Evolutionary conservation across 2,797 vertebrate genomes (phyloP).

Genomic region (Lemur catta): DNA sequence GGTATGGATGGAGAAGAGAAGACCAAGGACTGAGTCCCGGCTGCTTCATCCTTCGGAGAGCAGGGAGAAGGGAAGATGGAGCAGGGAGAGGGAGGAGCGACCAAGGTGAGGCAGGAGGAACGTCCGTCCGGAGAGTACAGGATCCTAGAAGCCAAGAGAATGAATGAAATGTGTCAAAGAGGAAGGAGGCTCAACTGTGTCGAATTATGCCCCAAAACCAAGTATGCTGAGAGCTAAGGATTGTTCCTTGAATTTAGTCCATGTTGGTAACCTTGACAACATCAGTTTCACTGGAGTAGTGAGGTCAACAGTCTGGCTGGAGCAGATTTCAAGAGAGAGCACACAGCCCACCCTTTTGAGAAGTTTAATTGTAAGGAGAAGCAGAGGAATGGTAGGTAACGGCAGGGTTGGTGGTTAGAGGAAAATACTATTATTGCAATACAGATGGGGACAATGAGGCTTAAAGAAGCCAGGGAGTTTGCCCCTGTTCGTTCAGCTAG

Average conservation of each 20-base stretch:
- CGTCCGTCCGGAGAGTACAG: not conserved
- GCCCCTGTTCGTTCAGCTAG: not conserved
- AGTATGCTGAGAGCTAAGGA: not conserved
- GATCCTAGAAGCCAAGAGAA: not conserved
- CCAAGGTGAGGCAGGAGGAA: not conserved
- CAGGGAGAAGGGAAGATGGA: not conserved
- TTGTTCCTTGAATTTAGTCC: not conserved
- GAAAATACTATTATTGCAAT: not conserved
- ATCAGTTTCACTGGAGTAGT: not conserved
- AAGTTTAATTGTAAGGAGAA: not conserved
- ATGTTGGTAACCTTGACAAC: not conserved
- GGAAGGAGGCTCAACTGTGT: not conserved
- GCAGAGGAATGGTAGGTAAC: not conserved
- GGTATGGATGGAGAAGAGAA: not conserved
- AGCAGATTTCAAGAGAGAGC: not conserved
- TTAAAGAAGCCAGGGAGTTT: not conserved
- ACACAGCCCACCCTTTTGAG: not conserved
- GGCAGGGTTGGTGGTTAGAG: not conserved
- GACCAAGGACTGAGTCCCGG: not conserved
- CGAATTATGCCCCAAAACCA: not conserved
- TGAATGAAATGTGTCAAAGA: not conserved
- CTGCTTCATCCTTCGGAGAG: not conserved
- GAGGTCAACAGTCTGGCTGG: not conserved
- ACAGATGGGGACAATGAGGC: not conserved
- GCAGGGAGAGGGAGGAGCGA: not conserved